phyloP scores from a whole-genome alignment of 2,113 vertebrate genomes.

The Pelmatolapia mariae region DNA sequence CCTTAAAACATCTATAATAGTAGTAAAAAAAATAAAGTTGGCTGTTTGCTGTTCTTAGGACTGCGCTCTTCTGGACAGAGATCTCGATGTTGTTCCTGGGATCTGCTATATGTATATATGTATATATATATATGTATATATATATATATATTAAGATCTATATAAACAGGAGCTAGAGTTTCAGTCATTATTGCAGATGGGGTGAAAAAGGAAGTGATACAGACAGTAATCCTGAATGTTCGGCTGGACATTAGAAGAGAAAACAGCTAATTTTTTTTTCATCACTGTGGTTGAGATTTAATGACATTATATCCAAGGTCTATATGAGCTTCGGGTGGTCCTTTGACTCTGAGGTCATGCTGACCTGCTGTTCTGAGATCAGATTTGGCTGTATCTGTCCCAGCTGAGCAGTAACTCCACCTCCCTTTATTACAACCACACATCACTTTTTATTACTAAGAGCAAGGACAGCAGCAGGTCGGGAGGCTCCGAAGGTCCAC shows the following conservation, averaged over 20 bases:
- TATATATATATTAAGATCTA: no score
- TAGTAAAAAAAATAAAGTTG: not conserved
- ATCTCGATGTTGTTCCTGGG: not conserved
- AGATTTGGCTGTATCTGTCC: not conserved
- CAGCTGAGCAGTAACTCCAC: not conserved
- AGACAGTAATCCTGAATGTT: not conserved
- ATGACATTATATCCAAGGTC: not conserved
- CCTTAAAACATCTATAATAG: not conserved
- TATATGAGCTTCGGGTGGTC: not conserved
- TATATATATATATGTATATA: no score
- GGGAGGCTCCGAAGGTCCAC: not conserved
- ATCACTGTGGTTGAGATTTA: not conserved
- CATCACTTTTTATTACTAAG: not conserved
- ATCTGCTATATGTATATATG: not conserved
- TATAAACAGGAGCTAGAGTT: not conserved
- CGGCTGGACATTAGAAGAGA: not conserved
- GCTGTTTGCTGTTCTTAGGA: rapidly evolving
- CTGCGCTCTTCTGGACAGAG: not conserved
- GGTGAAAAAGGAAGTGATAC: not conserved
- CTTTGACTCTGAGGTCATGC: not conserved
- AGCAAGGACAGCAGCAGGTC: not conserved
- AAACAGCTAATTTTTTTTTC: rapidly evolving
- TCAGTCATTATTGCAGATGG: not conserved
- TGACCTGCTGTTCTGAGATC: not conserved
- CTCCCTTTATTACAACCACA: not conserved